These are phyloP conservation scores for Pandemis cinnamomeana DNA, from an alignment of 2,888 invertebrate species.

Conservation along the genomic window DNA sequence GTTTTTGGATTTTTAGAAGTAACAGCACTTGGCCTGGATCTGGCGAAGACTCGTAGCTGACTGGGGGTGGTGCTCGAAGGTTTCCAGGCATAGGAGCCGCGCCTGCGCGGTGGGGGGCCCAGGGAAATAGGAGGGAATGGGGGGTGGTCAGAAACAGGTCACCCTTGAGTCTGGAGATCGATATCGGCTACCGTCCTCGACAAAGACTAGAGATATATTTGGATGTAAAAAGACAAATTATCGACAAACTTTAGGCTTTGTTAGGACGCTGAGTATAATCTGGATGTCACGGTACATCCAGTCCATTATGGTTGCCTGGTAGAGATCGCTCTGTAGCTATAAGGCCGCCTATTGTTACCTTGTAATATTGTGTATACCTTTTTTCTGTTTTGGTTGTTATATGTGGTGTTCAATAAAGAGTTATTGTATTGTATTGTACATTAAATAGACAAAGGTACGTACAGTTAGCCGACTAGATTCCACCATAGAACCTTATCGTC, in stretches of 20 bases:
- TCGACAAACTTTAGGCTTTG: neutral
- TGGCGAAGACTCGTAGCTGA: constrained; percentile 56
- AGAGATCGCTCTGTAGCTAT: no score
- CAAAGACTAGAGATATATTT: neutral
- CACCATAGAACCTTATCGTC: no score
- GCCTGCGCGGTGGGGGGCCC: constrained; percentile 75
- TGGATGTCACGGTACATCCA: no score
- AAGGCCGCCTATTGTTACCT: no score
- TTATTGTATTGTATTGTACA: no score
- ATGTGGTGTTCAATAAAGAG: no score
- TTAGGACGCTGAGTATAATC: no score
- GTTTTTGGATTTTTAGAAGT: constrained; percentile 42
- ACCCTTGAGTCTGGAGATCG: constrained; percentile 28
- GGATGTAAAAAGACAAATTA: neutral
- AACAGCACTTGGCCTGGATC: constrained; percentile 48
- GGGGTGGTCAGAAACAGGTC: constrained; percentile 51
- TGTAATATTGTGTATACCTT: no score
- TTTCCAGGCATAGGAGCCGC: constrained; percentile 54
- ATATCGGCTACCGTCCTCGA: constrained; percentile 19
- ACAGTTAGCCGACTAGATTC: no score
- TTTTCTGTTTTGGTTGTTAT: no score
- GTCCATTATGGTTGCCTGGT: no score
- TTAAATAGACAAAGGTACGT: no score
- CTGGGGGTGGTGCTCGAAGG: constrained; percentile 53
- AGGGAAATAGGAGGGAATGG: constrained; percentile 52